These are phyloP conservation scores for Apoda limacodes DNA, from an alignment of 2,888 invertebrate species.

Conservation along the genomic window DNA sequence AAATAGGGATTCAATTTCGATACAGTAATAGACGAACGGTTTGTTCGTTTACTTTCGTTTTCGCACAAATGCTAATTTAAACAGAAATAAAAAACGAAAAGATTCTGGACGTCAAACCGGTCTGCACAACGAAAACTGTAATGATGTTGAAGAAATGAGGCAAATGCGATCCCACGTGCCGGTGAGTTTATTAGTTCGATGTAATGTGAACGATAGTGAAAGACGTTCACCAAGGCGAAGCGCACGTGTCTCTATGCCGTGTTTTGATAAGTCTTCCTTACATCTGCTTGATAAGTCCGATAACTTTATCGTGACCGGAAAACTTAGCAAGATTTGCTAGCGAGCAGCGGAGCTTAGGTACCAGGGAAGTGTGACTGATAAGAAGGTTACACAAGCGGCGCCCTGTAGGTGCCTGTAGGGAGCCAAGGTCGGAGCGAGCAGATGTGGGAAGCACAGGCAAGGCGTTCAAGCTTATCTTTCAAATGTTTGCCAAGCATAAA, in stretches of 20 bases:
- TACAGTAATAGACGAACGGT: too few relatives aligned
- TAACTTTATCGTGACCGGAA: conserved; percentile 57
- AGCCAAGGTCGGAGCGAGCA: conserved; percentile 64
- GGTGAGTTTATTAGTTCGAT: conserved; percentile 6
- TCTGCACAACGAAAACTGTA: conserved; percentile 44
- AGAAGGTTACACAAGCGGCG: conserved; percentile 56
- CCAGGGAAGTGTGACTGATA: conserved; percentile 60
- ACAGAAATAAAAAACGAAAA: conserved; percentile 37
- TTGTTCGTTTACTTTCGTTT: conserved; percentile 19
- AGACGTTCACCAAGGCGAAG: too few relatives aligned
- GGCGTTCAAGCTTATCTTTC: conserved; percentile 57
- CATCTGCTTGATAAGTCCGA: conserved; percentile 40
- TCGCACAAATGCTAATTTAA: conserved; percentile 50
- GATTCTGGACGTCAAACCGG: conserved; percentile 41
- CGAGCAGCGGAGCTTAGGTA: conserved; percentile 26
- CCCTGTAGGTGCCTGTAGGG: too few relatives aligned
- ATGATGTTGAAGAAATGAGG: conserved; percentile 52
- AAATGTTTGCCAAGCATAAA: conserved; percentile 57
- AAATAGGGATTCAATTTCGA: too few relatives aligned
- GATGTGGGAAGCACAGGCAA: conserved; percentile 64
- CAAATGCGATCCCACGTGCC: conserved; percentile 34
- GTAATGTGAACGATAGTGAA: neutral
- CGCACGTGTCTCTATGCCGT: too few relatives aligned
- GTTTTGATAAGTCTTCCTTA: too few relatives aligned
- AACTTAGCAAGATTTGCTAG: conserved; percentile 49